phyloP scores from a whole-genome alignment of 2,888 invertebrate genomes.

The Spilarctia lutea region DNA sequence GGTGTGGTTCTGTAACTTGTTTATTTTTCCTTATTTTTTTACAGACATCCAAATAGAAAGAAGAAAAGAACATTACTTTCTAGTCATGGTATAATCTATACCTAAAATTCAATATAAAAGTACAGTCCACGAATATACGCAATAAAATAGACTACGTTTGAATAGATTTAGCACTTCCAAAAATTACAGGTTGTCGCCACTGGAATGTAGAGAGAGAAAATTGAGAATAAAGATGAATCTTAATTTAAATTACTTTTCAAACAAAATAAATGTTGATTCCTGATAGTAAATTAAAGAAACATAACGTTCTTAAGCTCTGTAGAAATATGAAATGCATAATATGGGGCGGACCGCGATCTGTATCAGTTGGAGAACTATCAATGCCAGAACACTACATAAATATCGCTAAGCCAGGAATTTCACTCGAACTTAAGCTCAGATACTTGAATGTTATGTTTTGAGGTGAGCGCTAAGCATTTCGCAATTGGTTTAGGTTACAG shows the following conservation, averaged over 20 bases:
- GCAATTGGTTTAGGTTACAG: conserved; percentile 72
- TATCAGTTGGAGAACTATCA: conserved; percentile 66
- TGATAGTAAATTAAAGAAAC: neutral
- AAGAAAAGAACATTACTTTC: conserved; percentile 56
- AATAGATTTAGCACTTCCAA: conserved; percentile 71
- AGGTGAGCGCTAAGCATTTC: conserved; percentile 77
- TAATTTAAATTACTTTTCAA: conserved; percentile 67
- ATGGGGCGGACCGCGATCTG: conserved; percentile 32
- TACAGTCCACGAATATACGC: conserved; percentile 45
- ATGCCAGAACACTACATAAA: conserved; percentile 66
- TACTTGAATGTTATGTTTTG: conserved; percentile 71
- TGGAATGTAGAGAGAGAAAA: conserved; percentile 67
- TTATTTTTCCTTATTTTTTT: neutral
- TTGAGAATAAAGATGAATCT: conserved; percentile 69
- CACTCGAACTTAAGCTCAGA: conserved; percentile 61
- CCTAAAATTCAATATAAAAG: conserved; percentile 54
- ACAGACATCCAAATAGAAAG: neutral
- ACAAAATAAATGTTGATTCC: conserved; percentile 1
- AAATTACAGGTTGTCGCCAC: conserved; percentile 75
- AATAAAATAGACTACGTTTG: conserved; percentile 53
- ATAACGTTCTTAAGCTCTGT: neutral
- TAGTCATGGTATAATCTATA: conserved; percentile 51
- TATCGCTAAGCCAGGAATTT: conserved; percentile 70
- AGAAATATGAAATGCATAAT: conserved; percentile 42
- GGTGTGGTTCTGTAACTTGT: neutral